Evolutionary conservation across 2,797 vertebrate genomes (phyloP), one percentile per base, ranked within the genome.

Genomic region (Danio kyathit): DNA sequence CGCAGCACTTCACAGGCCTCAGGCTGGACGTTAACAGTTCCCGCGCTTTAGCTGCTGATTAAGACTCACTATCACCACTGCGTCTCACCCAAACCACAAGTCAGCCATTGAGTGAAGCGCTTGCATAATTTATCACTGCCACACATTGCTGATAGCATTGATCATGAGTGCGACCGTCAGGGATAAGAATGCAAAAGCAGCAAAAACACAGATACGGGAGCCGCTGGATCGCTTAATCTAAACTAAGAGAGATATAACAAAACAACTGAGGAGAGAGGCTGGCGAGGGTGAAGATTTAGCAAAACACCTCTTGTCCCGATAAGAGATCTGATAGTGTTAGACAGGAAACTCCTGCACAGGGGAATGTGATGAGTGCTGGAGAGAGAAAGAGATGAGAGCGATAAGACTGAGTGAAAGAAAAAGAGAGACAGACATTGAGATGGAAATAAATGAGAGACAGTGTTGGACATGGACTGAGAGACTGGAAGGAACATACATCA

Each of bases 101-200:
- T 79, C 40, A 7, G 40, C 69, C 48, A 73, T 44, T 73, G 49
- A 80, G 40, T 65, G 11, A 11, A 80, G 41, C 6, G 41, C 48
- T 38, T 73, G 51, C 40, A 80, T 73, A 73, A 80, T 80, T 56
- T 40, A 73, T 80, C 78, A 64, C 60, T 73, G 78, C 69, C 57
- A 80, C 60, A 46, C 69, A 46, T 59, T 64, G 59, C 78, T 73
- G 78, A 80, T 80, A 80, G 41, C 78, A 80, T 73, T 80, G 78
- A 80, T 80, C 69, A 73, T 73, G 69, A 48, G 59, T 48, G 66
- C 14, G 66, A 70, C 56, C 1, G 4, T 21, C 4, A 79, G 76
- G 29, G 56, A 79, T 51, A 71, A 71, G 66, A 71, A 63, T 5
- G 46, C 57, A 71, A 6, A n/a, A 71, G 17, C 3, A 10, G 38